phyloP scores from a whole-genome alignment of 2,888 invertebrate species.

The Hetaerina titia region DNA sequence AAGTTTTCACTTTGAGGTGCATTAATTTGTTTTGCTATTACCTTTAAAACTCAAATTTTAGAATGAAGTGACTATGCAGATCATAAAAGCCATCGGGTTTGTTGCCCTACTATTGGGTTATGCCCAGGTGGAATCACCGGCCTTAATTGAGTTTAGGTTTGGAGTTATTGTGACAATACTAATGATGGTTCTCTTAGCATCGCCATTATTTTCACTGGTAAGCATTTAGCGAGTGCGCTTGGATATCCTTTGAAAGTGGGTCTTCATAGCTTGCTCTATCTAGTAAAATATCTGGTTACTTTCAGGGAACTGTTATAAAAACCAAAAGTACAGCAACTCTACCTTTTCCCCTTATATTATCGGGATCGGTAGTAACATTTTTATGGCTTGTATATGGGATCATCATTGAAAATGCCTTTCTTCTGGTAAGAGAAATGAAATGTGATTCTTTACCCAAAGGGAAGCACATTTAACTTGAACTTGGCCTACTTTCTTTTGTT shows the following conservation, averaged over 20 bases:
- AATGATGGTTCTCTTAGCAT: constrained; percentile 84
- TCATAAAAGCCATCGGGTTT: constrained; percentile 80
- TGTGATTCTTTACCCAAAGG: too few species aligned
- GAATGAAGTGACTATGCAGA: constrained; percentile 72
- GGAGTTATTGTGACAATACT: constrained; percentile 85
- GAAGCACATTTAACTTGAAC: too few species aligned
- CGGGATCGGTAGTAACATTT: constrained; percentile 87
- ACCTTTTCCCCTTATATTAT: constrained; percentile 92
- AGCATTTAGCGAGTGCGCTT: constrained; percentile 74
- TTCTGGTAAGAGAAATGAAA: constrained; percentile 82
- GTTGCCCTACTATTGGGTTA: constrained; percentile 83
- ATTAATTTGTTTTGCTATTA: not conserved
- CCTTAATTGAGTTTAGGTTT: constrained; percentile 83
- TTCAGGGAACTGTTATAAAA: constrained; percentile 86
- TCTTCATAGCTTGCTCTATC: not conserved
- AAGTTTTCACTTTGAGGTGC: too few species aligned
- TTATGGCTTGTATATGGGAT: constrained; percentile 91
- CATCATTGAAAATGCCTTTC: constrained; percentile 86
- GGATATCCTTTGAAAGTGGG: not conserved
- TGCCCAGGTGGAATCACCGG: constrained; percentile 83
- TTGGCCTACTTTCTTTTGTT: constrained; percentile 73
- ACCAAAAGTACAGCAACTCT: constrained; percentile 91
- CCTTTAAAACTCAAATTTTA: constrained; percentile 69
- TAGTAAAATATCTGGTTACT: constrained; percentile 70
- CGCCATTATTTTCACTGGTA: constrained; percentile 86